Conservation (phyloP, 2,888 invertebrate species). For the Sarcophaga rosellei region DNA sequence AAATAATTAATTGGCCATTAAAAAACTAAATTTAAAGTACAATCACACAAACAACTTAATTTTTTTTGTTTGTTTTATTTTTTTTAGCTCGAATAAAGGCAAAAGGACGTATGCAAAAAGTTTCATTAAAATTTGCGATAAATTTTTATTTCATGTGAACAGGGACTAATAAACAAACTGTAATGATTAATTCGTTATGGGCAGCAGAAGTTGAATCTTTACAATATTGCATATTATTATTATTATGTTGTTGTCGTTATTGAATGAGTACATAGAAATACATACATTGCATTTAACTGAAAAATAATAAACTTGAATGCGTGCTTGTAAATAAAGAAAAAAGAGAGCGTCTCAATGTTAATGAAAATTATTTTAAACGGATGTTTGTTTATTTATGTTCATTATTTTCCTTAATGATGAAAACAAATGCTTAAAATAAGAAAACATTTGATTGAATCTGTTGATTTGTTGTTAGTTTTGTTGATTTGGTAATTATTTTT, state of each 20-base stretch:
- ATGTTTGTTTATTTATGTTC: background rate
- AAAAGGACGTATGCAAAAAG: slow-evolving; percentile 38
- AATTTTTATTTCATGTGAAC: background rate
- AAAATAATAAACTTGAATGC: too few species aligned
- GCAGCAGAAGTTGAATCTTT: too few species aligned
- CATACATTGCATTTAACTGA: too few species aligned
- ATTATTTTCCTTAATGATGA: slow-evolving; percentile 10
- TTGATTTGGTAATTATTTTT: slow-evolving; percentile 10
- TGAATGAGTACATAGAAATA: too few species aligned
- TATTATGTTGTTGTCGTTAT: too few species aligned
- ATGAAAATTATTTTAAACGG: slow-evolving; percentile 4
- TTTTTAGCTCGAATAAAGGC: slow-evolving; percentile 6
- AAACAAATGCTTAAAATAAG: slow-evolving; percentile 37
- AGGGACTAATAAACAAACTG: too few species aligned
- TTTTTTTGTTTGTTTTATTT: background rate
- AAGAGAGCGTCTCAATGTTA: too few species aligned
- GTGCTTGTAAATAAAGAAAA: too few species aligned
- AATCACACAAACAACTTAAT: slow-evolving; percentile 38
- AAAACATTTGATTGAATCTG: slow-evolving; percentile 39
- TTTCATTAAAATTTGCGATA: background rate
- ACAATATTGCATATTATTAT: too few species aligned
- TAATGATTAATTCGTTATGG: too few species aligned
- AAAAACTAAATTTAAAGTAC: slow-evolving; percentile 21
- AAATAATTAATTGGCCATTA: slow-evolving; percentile 35
- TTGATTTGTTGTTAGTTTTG: slow-evolving; percentile 30